These are phyloP conservation scores for Erynnis tages DNA, from an alignment of 2,888 invertebrate species.

Conservation along the genomic window DNA sequence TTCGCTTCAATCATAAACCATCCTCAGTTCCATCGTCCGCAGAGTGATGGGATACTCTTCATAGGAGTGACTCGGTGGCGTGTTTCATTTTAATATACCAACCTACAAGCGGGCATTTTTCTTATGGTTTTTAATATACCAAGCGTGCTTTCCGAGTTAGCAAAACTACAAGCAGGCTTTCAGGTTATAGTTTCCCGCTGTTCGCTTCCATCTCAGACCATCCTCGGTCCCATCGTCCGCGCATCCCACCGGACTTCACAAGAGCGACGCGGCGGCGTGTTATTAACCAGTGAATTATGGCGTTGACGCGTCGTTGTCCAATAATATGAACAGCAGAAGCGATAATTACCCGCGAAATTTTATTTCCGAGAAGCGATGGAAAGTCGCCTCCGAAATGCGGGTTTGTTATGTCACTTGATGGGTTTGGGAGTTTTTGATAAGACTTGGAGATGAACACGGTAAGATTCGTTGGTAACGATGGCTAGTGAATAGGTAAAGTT, in stretches of 20 bases:
- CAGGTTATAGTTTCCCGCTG: conserved; percentile 25
- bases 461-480: too few relatives aligned
- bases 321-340: conserved; percentile 57
- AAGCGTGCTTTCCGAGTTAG: too few relatives aligned
- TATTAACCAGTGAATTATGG: conserved; percentile 75
- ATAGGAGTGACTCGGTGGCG: too few relatives aligned
- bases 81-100: too few relatives aligned
- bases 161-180: too few relatives aligned
- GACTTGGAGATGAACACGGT: too few relatives aligned
- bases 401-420: not conserved
- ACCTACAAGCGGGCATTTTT: too few relatives aligned
- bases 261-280: conserved; percentile 59
- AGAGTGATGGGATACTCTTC: too few relatives aligned
- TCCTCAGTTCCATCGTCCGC: too few relatives aligned
- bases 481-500: too few relatives aligned
- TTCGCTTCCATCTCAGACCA: conserved; percentile 38
- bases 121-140: too few relatives aligned
- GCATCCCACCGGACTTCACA: conserved; percentile 71
- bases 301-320: conserved; percentile 57
- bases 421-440: not conserved
- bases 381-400: conserved; percentile 11
- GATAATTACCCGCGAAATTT: conserved; percentile 75
- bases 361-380: conserved; percentile 54
- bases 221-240: conserved; percentile 37
- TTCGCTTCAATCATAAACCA: too few relatives aligned